phyloP scores from a whole-genome alignment of 2,797 vertebrate genomes.

The Smutsia temminckii region DNA sequence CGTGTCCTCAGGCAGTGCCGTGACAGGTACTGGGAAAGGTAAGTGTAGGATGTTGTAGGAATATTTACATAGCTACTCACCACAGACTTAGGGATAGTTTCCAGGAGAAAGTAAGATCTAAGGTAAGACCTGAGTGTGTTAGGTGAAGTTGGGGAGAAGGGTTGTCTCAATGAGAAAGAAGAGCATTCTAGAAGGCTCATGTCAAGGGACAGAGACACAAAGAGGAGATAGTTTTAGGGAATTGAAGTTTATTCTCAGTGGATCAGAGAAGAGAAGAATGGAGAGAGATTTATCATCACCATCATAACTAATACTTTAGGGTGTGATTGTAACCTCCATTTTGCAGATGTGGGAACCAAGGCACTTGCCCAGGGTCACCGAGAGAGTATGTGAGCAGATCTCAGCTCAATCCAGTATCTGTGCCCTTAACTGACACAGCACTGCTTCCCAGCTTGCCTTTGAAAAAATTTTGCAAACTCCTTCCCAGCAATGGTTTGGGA shows the following conservation, averaged over 20 bases:
- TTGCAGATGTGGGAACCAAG: not conserved
- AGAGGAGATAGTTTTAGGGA: conserved; percentile 18
- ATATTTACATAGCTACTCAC: not conserved
- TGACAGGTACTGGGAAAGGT: not conserved
- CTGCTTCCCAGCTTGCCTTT: not conserved
- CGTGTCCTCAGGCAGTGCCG: not conserved
- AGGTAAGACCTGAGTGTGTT: not conserved
- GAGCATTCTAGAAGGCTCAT: not conserved
- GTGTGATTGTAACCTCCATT: not conserved
- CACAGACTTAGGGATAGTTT: not conserved
- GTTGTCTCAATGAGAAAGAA: not conserved
- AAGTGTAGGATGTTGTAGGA: not conserved
- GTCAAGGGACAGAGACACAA: not conserved
- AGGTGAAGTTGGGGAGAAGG: not conserved
- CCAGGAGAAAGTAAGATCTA: not conserved
- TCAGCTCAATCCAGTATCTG: not conserved
- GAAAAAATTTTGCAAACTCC: not conserved
- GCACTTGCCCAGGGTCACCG: not conserved
- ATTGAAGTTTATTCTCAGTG: conserved; percentile 7
- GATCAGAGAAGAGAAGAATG: not conserved
- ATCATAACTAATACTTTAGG: not conserved
- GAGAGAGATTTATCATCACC: not conserved
- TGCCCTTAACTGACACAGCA: not conserved
- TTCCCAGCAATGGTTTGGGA: not conserved
- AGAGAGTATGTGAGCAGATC: not conserved